Evolutionary conservation across 2,888 invertebrate genomes (phyloP).

Genomic region (Desoria tigrina): DNA sequence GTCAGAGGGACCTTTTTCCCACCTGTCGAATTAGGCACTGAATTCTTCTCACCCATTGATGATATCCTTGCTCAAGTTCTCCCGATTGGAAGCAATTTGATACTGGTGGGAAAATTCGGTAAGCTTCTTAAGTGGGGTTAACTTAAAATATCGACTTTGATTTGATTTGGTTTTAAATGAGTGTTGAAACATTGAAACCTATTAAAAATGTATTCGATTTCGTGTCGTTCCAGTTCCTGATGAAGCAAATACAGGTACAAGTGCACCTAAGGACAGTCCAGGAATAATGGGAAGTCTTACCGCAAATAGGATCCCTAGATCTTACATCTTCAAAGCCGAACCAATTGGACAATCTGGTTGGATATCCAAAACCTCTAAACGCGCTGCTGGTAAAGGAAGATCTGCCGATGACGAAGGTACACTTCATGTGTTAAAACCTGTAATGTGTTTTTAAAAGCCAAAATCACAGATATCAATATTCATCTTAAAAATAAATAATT

Average conservation of each 20-base stretch:
- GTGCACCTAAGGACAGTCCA: not conserved
- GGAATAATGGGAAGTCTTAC: conserved; percentile 1
- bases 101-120: conserved; percentile 11
- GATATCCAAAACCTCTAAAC: not conserved
- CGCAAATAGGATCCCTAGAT: not conserved
- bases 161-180: not conserved
- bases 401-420: not conserved
- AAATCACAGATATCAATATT: no score
- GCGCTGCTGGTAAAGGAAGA: not conserved
- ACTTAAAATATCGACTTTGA: not conserved
- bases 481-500: no score
- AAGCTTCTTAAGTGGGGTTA: not conserved
- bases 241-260: not conserved
- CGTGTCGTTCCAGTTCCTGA: not conserved
- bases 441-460: no score
- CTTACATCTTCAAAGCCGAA: conserved; percentile 4
- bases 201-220: no score
- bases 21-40: not conserved
- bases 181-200: no score
- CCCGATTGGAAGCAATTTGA: not conserved
- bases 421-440: no score
- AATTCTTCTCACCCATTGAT: not conserved
- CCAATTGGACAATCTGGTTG: not conserved
- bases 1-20: conserved; percentile 1
- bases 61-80: not conserved